phyloP scores from a whole-genome alignment of 30 jellyfish, hydroid and myxozoan genomes.

The Aurelia coerulea region DNA sequence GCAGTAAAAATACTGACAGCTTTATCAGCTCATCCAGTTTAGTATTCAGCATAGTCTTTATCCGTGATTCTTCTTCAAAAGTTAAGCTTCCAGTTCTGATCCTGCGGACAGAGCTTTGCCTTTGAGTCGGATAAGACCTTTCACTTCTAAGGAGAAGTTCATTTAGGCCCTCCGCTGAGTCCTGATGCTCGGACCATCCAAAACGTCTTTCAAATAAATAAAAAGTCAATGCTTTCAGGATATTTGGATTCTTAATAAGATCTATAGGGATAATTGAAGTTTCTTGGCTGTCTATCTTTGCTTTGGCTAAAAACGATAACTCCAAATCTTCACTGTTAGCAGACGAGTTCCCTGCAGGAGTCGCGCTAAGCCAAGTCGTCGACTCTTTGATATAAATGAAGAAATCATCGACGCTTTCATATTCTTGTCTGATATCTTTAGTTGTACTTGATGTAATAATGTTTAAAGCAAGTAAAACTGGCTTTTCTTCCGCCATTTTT shows the following conservation, averaged over 20 bases:
- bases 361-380: background rate
- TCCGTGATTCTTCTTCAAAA: constrained; percentile 29
- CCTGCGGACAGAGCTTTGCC: background rate
- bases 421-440: no score
- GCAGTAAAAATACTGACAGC: constrained; percentile 15
- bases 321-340: constrained; percentile 33
- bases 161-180: background rate
- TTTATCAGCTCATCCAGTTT: constrained; percentile 50
- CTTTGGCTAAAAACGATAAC: constrained; percentile 27
- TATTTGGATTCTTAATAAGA: background rate
- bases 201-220: constrained; percentile 69
- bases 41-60: constrained; percentile 35
- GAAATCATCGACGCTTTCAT: constrained; percentile 17
- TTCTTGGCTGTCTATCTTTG: constrained; percentile 5
- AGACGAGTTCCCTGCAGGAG: background rate
- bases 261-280: constrained; percentile 28
- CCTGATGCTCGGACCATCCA: constrained; percentile 77
- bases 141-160: no score
- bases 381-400: constrained; percentile 17
- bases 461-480: no score
- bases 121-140: no score
- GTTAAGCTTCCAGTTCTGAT: constrained; percentile 20
- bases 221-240: constrained; percentile 27
- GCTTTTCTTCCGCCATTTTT: no score
- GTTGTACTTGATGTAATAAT: no score